Base-by-base conservation (phyloP, 2,888 invertebrate species). In the Idaea aversata region DNA sequence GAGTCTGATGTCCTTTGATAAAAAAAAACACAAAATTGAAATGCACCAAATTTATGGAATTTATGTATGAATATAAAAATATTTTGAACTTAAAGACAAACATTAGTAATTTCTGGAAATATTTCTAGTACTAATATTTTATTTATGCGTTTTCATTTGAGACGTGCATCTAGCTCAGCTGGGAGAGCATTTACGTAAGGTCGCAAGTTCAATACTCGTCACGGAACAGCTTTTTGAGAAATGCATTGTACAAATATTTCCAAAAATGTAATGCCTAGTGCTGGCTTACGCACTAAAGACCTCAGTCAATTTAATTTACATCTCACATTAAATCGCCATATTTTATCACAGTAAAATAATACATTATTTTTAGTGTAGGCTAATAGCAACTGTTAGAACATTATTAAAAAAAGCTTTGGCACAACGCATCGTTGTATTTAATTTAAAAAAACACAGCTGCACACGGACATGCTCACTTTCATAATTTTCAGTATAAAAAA, bases 51-150 rank as follows among this genome's bases (percentile, higher is more conserved):
- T 79, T 80, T 80, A 77, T 76, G 76, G 78, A 47, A 13, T 47
- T 7, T 47, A 47, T 36, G 36, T 36, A 36, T 71, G 60, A 65
- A 62, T 77, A 80, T 75, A 80, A 77, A 83, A 84, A 84, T 79
- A 82, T 71, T 75, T 75, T 76, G 72, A 70, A 73, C 74, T 70
- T 73, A 78, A 75, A 76, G 77, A 73, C 77, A 76, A 73, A 77
- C 73, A 72, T 82, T 80, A 25, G 25, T 25, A 82, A 81, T 83
- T 78, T 68, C 77, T 78, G 70, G 72, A 74, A 73, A 76, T 65
- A 67, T 67, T 65, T 63, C 25, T 25, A 25, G 25, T 25, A 25
- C 25, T 25, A 2, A 25, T 25, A 25, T 25, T 25, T 25, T 25
- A 25, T 25, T 25, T 25, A n/a, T n/a, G n/a, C 25, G 2, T 25